phyloP scores from a whole-genome alignment of 1,140 invertebrate genomes.

The Drosophila funebris region DNA sequence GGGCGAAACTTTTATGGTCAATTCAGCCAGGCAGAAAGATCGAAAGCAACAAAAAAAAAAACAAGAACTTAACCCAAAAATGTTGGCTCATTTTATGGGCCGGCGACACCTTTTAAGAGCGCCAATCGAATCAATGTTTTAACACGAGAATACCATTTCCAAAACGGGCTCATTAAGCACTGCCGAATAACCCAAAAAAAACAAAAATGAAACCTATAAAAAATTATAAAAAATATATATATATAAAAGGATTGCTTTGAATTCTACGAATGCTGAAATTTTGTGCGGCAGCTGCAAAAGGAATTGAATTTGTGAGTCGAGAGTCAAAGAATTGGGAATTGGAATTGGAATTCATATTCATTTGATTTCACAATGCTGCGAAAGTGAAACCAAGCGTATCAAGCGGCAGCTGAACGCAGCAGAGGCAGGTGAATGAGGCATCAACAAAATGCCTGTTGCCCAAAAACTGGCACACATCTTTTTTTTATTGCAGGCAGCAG shows the following conservation, averaged over 20 bases:
- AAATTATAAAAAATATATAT: slow-evolving; percentile 30
- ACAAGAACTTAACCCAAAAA: slow-evolving; percentile 13
- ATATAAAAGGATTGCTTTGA: slow-evolving; percentile 42
- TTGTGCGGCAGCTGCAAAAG: slow-evolving; percentile 69
- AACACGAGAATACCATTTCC: slow-evolving; percentile 81
- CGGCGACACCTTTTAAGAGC: slow-evolving; percentile 80
- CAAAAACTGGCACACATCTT: slow-evolving; percentile 47
- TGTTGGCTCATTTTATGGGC: slow-evolving; percentile 40
- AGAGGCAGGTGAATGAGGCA: slow-evolving; percentile 46
- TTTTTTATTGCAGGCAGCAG: slow-evolving; percentile 1
- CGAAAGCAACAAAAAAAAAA: slow-evolving; percentile 6
- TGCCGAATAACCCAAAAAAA: slow-evolving; percentile 57
- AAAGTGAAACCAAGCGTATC: slow-evolving; percentile 63
- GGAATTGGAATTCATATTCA: slow-evolving; percentile 70
- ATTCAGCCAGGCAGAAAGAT: slow-evolving; percentile 24
- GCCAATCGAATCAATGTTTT: slow-evolving; percentile 82
- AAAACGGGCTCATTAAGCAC: slow-evolving; percentile 75
- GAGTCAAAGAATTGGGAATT: slow-evolving; percentile 22
- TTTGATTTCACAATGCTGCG: slow-evolving; percentile 80
- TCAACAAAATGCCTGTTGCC: slow-evolving; percentile 20
- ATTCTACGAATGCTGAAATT: slow-evolving; percentile 68
- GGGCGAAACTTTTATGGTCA: slow-evolving; percentile 64
- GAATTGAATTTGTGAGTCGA: slow-evolving; percentile 20
- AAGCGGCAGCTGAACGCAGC: background rate
- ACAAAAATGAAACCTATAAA: slow-evolving; percentile 2